These are phyloP conservation scores for Drosophila hawaiiensis DNA, from an alignment of 2,888 invertebrate species.

Conservation along the genomic window DNA sequence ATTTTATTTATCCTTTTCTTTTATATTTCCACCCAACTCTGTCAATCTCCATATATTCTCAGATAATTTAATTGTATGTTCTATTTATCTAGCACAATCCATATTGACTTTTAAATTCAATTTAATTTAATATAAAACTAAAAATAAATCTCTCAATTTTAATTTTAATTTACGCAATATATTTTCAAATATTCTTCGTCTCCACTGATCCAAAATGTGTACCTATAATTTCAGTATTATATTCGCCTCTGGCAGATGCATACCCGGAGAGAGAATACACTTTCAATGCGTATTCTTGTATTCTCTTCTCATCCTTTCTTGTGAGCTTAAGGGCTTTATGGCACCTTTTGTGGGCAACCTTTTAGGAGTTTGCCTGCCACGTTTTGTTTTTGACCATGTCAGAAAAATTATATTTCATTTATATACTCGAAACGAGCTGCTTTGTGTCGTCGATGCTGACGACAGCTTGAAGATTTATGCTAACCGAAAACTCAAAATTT, in stretches of 20 bases:
- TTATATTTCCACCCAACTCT: neutral
- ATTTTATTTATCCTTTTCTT: neutral
- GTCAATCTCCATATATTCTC: neutral
- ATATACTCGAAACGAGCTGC: slow-evolving; percentile 32
- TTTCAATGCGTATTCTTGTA: neutral
- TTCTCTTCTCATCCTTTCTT: neutral
- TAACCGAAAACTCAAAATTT: slow-evolving; percentile 55
- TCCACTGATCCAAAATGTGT: neutral
- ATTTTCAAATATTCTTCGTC: neutral
- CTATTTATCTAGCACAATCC: neutral
- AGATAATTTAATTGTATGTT: neutral
- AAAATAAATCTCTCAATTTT: neutral
- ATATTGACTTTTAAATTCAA: neutral
- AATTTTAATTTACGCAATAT: neutral
- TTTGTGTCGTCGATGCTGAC: slow-evolving; percentile 51
- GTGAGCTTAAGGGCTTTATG: slow-evolving; percentile 69
- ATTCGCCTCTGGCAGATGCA: neutral
- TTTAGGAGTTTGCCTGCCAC: slow-evolving; percentile 17
- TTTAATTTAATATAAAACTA: neutral
- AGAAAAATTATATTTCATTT: slow-evolving; percentile 38
- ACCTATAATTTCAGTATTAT: neutral
- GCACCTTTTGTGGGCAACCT: slow-evolving; percentile 49
- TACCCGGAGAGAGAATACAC: slow-evolving; percentile 29
- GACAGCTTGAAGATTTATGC: slow-evolving; percentile 71
- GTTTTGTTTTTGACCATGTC: slow-evolving; percentile 49